Evolutionary conservation across 2,888 invertebrate species (phyloP).

Genomic region (Diplolepis rosae): DNA sequence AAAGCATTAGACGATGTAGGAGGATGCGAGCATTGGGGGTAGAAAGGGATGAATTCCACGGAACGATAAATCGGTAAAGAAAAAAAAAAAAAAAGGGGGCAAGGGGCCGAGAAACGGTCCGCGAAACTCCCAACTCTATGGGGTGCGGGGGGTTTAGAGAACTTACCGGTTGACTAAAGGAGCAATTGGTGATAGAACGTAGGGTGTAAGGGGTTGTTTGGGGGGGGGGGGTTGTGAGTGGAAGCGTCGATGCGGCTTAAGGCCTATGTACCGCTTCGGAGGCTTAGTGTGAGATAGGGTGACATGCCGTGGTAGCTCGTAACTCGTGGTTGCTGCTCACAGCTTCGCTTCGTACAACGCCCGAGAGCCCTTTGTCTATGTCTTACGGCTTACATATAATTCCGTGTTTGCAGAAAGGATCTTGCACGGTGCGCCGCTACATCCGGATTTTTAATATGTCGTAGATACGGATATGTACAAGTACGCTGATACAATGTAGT

Average conservation of each 20-base stretch:
- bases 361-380: constrained; percentile 69
- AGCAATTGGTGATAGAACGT: constrained; percentile 30
- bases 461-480: constrained; percentile 55
- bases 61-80: constrained; percentile 28
- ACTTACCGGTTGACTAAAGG: background rate
- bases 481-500: constrained; percentile 75
- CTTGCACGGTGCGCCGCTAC: constrained; percentile 67
- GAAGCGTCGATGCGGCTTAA: constrained; percentile 68
- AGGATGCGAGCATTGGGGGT: background rate
- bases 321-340: constrained; percentile 30
- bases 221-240: constrained; percentile 42
- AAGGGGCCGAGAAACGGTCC: too few species aligned
- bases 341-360: constrained; percentile 36
- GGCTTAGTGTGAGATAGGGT: constrained; percentile 58
- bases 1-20: constrained; percentile 62
- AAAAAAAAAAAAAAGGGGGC: too few species aligned
- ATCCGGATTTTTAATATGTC: constrained; percentile 71
- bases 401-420: constrained; percentile 79
- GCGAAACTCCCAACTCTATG: too few species aligned
- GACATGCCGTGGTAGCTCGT: constrained; percentile 38
- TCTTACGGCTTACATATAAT: constrained; percentile 80
- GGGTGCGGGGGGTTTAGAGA: background rate
- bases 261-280: constrained; percentile 64
- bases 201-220: constrained; percentile 24
- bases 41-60: background rate